Percentiles rank a stretch among this genome's conserved stretches.
Evolutionary conservation across 2,888 invertebrate species (phyloP).

Genomic region (Andricus curvator): DNA sequence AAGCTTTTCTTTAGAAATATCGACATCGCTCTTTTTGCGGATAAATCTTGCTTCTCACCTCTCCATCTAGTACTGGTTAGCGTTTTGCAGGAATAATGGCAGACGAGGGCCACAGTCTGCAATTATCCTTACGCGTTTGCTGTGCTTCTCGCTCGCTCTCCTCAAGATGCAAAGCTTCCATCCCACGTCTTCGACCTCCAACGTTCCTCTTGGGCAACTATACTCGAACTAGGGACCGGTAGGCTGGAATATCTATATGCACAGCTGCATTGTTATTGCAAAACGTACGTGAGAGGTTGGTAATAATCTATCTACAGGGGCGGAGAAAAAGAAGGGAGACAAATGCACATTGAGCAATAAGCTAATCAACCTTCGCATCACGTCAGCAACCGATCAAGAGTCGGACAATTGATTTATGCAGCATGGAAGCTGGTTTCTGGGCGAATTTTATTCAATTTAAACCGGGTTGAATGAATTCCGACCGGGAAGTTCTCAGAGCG

Average conservation of each 20-base stretch:
- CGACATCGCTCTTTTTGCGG: constrained; percentile 41
- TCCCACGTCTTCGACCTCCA: constrained; percentile 64
- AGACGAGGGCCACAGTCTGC: constrained; percentile 53
- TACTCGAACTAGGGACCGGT: constrained; percentile 49
- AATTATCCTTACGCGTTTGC: constrained; percentile 60
- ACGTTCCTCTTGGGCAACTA: constrained; percentile 61
- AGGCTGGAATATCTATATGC: constrained; percentile 56
- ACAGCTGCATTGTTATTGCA: constrained; percentile 68
- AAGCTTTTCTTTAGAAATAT: constrained; percentile 44
- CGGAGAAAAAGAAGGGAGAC: constrained; percentile 30
- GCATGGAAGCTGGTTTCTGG: neutral
- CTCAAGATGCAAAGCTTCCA: constrained; percentile 29
- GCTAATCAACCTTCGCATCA: constrained; percentile 39
- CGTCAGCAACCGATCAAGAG: constrained; percentile 32
- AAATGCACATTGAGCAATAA: constrained; percentile 20
- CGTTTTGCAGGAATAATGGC: constrained; percentile 61
- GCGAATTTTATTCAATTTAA: neutral
- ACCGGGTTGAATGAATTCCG: neutral
- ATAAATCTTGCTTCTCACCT: constrained; percentile 53
- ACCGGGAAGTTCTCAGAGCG: too few relatives aligned
- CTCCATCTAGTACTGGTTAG: constrained; percentile 58
- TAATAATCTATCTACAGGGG: constrained; percentile 61
- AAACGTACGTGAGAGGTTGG: constrained; percentile 58
- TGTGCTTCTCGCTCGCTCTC: constrained; percentile 42
- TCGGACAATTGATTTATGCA: constrained; percentile 30